phyloP scores from a whole-genome alignment of 2,113 vertebrate species.

The Struthidea cinerea region DNA sequence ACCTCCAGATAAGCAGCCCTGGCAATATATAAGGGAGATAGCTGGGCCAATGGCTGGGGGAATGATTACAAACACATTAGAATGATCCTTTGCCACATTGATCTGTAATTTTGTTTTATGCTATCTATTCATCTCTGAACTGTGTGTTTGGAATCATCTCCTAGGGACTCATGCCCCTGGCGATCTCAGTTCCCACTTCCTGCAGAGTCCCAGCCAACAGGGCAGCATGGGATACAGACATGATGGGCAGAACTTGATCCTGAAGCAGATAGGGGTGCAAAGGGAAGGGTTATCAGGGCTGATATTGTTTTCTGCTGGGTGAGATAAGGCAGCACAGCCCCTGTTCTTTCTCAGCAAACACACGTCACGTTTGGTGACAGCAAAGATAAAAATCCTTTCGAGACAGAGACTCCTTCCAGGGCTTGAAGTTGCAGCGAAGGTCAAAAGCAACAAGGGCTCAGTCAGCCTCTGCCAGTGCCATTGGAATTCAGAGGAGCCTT shows the following conservation, averaged over 20 bases:
- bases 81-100: background rate
- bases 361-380: background rate
- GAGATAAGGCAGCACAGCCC: background rate
- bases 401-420: background rate
- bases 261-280: background rate
- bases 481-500: background rate
- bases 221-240: background rate
- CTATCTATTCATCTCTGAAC: background rate
- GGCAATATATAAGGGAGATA: background rate
- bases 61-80: background rate
- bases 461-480: background rate
- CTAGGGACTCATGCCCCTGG: background rate
- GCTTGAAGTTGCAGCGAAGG: background rate
- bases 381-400: background rate
- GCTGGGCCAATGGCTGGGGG: background rate
- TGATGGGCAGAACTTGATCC: background rate
- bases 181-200: background rate
- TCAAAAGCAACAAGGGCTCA: background rate
- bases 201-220: background rate
- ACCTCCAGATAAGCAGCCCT: conserved; percentile 11
- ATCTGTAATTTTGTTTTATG: background rate
- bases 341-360: background rate
- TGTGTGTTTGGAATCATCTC: background rate
- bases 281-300: background rate
- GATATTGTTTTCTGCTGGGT: background rate